These are phyloP conservation scores for Labeo calbasu DNA, from an alignment of 2,797 vertebrate species.

Conservation along the genomic window DNA sequence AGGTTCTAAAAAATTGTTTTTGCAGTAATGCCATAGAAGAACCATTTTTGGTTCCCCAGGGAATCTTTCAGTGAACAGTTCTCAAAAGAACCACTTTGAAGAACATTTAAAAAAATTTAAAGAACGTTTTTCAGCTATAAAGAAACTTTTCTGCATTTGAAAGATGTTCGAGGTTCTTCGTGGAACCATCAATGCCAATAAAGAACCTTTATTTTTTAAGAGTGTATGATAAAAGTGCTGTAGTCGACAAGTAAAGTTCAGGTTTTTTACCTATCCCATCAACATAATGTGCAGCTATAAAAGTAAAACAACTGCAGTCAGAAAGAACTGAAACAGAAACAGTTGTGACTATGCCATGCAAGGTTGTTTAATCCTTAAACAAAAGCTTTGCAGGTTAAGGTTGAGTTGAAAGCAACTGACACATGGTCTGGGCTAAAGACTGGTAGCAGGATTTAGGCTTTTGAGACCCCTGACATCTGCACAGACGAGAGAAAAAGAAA, in stretches of 20 bases:
- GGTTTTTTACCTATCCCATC: background rate
- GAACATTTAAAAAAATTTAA: too few relatives aligned
- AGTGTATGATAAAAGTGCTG: background rate
- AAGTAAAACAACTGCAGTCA: background rate
- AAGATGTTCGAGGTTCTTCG: too few relatives aligned
- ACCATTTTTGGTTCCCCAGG: too few relatives aligned
- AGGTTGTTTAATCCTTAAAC: background rate
- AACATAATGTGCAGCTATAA: background rate
- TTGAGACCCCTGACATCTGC: slow-evolving; percentile 23
- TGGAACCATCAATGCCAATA: too few relatives aligned
- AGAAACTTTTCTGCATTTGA: too few relatives aligned
- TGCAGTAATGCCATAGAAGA: too few relatives aligned
- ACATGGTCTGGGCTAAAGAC: background rate
- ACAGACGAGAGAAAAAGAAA: background rate
- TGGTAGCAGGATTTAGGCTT: background rate
- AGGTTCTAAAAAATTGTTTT: too few relatives aligned
- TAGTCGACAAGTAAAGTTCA: background rate
- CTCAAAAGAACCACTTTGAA: too few relatives aligned
- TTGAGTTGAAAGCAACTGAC: slow-evolving; percentile 3
- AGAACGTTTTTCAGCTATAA: too few relatives aligned
- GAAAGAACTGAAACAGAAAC: background rate
- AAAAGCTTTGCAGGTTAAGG: background rate
- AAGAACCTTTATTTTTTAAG: too few relatives aligned
- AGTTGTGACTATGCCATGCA: background rate
- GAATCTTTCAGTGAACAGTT: too few relatives aligned